phyloP scores from a whole-genome alignment of 2,113 vertebrate genomes.

The Pterocles orientalis region DNA sequence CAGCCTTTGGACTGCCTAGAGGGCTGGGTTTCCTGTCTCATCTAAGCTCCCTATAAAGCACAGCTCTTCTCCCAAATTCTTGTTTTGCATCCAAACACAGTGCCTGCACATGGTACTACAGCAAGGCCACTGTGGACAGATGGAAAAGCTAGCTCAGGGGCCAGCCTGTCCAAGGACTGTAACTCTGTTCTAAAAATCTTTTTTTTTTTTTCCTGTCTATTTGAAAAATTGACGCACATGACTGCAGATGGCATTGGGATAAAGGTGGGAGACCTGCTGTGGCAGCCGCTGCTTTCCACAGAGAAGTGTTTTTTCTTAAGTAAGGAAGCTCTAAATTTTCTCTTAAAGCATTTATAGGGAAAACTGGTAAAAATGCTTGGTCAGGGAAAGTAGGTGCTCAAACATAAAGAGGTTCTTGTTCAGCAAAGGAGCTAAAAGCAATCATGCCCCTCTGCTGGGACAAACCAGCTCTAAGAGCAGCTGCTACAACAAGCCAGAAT shows the following conservation, averaged over 20 bases:
- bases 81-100: neutral
- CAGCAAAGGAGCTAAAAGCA: neutral
- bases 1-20: neutral
- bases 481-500: neutral
- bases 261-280: neutral
- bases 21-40: neutral
- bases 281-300: neutral
- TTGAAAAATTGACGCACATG: neutral
- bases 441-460: neutral
- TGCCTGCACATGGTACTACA: conserved; percentile 51
- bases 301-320: neutral
- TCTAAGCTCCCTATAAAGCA: neutral
- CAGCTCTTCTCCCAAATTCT: neutral
- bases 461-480: neutral
- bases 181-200: neutral
- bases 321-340: neutral
- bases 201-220: rapidly evolving
- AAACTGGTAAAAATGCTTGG: neutral
- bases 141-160: neutral
- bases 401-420: neutral
- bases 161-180: neutral
- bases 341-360: neutral
- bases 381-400: neutral
- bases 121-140: neutral
- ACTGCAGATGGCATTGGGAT: neutral